Evolutionary conservation across 2,888 invertebrate genomes (phyloP).

Genomic region (Teleogryllus oceanicus): DNA sequence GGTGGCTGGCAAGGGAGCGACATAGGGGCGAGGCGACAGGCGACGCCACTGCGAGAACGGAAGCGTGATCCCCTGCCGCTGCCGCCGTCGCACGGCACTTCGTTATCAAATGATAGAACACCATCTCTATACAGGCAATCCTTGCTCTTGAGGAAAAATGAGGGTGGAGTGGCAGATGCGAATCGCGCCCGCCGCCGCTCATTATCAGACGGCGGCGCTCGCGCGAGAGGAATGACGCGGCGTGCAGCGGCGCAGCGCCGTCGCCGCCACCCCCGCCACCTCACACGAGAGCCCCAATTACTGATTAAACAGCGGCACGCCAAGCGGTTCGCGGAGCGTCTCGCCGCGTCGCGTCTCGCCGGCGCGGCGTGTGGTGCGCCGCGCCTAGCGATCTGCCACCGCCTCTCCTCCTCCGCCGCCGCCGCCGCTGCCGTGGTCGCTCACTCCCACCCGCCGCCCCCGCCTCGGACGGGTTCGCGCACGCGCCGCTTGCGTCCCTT

Average conservation of each 20-base stretch:
- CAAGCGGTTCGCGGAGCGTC: neutral
- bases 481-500: too few relatives aligned
- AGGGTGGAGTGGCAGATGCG: neutral
- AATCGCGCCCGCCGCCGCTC: neutral
- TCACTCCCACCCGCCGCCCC: too few relatives aligned
- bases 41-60: constrained; percentile 20
- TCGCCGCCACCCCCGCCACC: neutral
- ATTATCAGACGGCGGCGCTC: neutral
- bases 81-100: neutral
- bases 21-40: constrained; percentile 24
- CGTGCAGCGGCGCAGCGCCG: neutral
- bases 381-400: too few relatives aligned
- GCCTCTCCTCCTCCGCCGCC: too few relatives aligned
- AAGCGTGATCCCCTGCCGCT: neutral
- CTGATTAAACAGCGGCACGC: neutral
- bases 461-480: too few relatives aligned
- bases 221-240: neutral
- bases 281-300: constrained; percentile 2
- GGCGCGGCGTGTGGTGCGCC: too few relatives aligned
- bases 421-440: too few relatives aligned
- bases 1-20: too few relatives aligned
- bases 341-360: too few relatives aligned
- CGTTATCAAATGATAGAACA: neutral
- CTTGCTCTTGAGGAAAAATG: constrained; percentile 18
- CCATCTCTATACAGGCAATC: constrained; percentile 9